phyloP scores from a whole-genome alignment of 2,797 vertebrate species.

The Craterocephalus amniculus region DNA sequence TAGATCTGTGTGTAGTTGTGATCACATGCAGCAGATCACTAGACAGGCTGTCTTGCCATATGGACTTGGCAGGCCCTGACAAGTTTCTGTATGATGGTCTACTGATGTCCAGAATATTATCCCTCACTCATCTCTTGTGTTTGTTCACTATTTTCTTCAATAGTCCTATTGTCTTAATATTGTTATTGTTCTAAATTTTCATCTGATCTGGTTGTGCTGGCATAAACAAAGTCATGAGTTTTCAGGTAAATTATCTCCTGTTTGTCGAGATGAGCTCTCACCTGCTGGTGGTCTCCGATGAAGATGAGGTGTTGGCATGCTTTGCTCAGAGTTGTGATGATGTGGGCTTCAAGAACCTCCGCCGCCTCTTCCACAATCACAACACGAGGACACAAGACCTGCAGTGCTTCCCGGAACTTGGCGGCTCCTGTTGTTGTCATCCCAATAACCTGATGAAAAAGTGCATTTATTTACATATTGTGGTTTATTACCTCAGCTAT shows the following conservation, averaged over 20 bases:
- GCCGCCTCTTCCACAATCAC: conserved; percentile 96
- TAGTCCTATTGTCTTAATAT: not conserved
- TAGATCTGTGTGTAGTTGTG: conserved; percentile 46
- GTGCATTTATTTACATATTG: conserved; percentile 4
- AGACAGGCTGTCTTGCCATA: conserved; percentile 70
- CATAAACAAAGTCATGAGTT: not conserved
- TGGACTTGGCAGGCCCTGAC: conserved; percentile 66
- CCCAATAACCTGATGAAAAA: conserved; percentile 84
- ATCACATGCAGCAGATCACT: conserved; percentile 57
- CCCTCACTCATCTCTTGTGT: conserved; percentile 34
- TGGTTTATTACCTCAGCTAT: not conserved
- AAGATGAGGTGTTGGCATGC: conserved; percentile 95
- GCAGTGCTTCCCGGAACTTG: conserved; percentile 88
- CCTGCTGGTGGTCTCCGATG: conserved; percentile 98
- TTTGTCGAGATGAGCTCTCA: conserved; percentile 52
- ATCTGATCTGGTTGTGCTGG: not conserved
- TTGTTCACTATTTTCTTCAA: conserved; percentile 21
- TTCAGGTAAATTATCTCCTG: not conserved
- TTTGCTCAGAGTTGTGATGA: conserved; percentile 89
- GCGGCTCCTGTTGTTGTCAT: conserved; percentile 98
- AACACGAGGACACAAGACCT: conserved; percentile 85
- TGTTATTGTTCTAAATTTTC: conserved; percentile 4
- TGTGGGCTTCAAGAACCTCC: conserved; percentile 95
- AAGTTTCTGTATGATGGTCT: conserved; percentile 57
- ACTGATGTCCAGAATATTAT: conserved; percentile 55